Evolutionary conservation across 1,140 invertebrate genomes (phyloP), one percentile per base, ranked within the genome.

Genomic region (Diorhabda carinulata): DNA sequence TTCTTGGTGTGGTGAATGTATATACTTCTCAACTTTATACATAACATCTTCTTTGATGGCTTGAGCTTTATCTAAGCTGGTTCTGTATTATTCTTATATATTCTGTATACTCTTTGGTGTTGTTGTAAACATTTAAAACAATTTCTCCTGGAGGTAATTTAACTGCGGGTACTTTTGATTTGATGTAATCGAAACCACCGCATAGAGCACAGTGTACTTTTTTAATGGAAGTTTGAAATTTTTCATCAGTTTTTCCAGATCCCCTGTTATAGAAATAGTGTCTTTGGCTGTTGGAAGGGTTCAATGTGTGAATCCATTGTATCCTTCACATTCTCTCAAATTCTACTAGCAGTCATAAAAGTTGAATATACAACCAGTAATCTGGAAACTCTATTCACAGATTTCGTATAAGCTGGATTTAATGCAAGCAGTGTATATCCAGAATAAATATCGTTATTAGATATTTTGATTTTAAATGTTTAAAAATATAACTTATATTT

Each of bases 311-410:
- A 87, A 70, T 42, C 81, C 81, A 77, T 86, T 87, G 3, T 82
- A 85, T 57, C 86, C 82, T 87, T 87, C 41, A 87, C 83, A 78
- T 78, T 86, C 44, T 77, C 80, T 67, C 87, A 87, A 66, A 86
- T 80, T 72, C 76, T 83, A 5, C 79, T 81, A 70, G 84, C 84
- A 4, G 85, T 83, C 61, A 83, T 74, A 61, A 85, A 82, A 25
- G 85, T 77, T 42, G 82, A 81, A 74, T 87, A 85, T 7, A 87
- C 81, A 5, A 86, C 82, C 0, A 86, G 86, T n/a, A 87, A 71
- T 71, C 80, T 85, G 3, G 83, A 78, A 43, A 87, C 82, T 64
- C 84, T 81, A 3, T 80, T 77, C 0, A 87, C 82, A 25, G 85
- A 85, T 75, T 85, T 81, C 74, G 80, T 74, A 44, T 74, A 77